Base-by-base conservation (phyloP, 2,888 invertebrate genomes). In the Trissolcus brochymenae region DNA sequence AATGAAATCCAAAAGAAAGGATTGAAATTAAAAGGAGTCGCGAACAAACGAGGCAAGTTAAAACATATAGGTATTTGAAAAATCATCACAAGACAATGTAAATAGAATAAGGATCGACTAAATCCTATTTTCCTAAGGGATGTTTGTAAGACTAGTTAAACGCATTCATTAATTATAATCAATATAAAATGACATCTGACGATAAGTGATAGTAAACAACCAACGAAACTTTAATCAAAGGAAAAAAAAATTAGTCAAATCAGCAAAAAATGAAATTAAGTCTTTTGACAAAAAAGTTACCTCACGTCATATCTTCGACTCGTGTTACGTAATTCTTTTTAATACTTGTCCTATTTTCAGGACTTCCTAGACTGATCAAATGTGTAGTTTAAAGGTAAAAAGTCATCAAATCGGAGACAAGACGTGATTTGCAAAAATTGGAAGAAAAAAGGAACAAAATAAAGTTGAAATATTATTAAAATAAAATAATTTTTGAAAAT, bases 41-140 rank as follows among this genome's bases (percentile, higher is more conserved):
- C 79, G 79, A 79, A 59, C 76, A 72, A 81, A 68, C 54, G 78
- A 68, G 74, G 53, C 67, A 68, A 76, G 57, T 80, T 79, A 75
- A 73, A 81, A 84, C 75, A 81, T 81, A 84, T 80, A 85, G 82
- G 81, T 85, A 84, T 81, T 75, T 70, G 79, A 79, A 84, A 86
- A 87, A 87, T 84, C 83, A 85, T 86, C 83, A 81, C 84, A 85
- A 86, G 84, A 83, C 68, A 70, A 76, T 71, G 94, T 93, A 87
- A 75, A 84, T 81, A 82, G 83, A 85, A 85, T 85, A 84, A 85
- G 85, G 81, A 85, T 79, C 81, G 81, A 82, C 84, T 85, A 87
- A 84, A 81, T 84, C 83, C 82, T 70, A 85, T 82, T 82, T 83
- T 79, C 86, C 86, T 84, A 83, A 83, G 82, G 66, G 85, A 83